Evolutionary conservation across 2,888 invertebrate species (phyloP), one percentile per base, ranked within the genome.

Genomic region (Aphodius sticticus): DNA sequence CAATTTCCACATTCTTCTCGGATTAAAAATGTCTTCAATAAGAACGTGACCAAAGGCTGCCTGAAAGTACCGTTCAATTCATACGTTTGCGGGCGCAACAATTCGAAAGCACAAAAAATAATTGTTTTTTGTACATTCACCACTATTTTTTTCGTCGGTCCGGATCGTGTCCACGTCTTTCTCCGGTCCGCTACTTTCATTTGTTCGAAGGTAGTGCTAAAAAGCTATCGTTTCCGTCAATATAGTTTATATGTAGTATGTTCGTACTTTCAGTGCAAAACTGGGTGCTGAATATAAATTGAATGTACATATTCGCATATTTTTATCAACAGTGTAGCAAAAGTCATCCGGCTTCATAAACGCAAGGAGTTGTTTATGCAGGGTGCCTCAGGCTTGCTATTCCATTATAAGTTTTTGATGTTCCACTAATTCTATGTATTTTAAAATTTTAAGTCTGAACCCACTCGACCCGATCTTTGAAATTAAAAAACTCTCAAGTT

Each of bases 21-120:
- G 53, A 53, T 53, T 36, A 74, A 74, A 74, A 74, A 74, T 35
- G 26, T 26, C n/a, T 35, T 74, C 36, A 74, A 74, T 74, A 74
- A 74, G 74, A 74, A 74, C 74, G 74, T 74, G 74, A 74, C 74
- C 74, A 74, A 74, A 36, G 74, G 74, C 74, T 37, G 74, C 35
- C 74, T 74, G 35, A 74, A 37, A 74, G 74, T 74, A 35, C 74
- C 35, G 74, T 74, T 74, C 35, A 35, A 37, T 74, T 74, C 74
- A 74, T 74, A 74, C 74, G 37, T 74, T 74, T 74, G 35, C 74
- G 37, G 35, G 15, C n/a, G 35, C 35, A 74, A 74, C 74, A 53
- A 53, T 53, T 53, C 53, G 53, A 53, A 53, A 53, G 53, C 53
- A 53, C 53, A 53, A 53, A 53, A 53, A 53, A 53, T 53, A 53